Conservation (phyloP, 53 echinoderm and acorn worm species). For the Hippasteria phrygiana region DNA sequence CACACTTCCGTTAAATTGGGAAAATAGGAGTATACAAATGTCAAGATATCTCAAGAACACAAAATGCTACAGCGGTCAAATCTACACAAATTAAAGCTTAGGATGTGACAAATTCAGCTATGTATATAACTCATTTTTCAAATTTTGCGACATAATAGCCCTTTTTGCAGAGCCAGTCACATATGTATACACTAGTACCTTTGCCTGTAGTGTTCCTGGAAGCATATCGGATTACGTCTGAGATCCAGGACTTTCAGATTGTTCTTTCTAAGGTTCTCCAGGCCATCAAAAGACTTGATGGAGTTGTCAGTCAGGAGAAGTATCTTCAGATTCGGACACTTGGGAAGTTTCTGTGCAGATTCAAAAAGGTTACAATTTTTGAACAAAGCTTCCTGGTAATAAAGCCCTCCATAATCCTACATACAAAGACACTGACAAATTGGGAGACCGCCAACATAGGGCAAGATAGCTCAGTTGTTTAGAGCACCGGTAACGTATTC, state of each 20-base stretch:
- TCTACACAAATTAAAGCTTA: no score
- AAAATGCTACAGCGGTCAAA: no score
- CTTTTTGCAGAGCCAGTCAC: not conserved
- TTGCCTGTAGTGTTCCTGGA: conserved; percentile 86
- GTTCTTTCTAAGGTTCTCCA: conserved; percentile 65
- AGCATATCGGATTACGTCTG: conserved; percentile 90
- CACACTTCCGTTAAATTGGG: no score
- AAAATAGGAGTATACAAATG: no score
- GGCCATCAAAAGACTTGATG: conserved; percentile 79
- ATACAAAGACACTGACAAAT: no score
- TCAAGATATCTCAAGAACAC: no score
- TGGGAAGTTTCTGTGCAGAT: conserved; percentile 85
- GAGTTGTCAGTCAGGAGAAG: conserved; percentile 90
- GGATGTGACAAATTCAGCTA: no score
- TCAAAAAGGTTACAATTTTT: not conserved
- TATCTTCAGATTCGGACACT: conserved; percentile 69
- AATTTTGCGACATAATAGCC: not conserved
- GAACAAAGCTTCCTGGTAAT: not conserved
- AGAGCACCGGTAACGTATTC: no score
- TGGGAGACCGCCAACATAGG: no score
- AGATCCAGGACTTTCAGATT: conserved; percentile 74
- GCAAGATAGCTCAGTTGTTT: no score
- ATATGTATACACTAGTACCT: conserved; percentile 61
- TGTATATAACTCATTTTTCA: no score
- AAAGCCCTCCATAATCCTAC: not conserved